These are phyloP conservation scores for Geodia barretti DNA, from an alignment of 37 sponge, comb jelly and placozoan genomes.

Conservation along the genomic window DNA sequence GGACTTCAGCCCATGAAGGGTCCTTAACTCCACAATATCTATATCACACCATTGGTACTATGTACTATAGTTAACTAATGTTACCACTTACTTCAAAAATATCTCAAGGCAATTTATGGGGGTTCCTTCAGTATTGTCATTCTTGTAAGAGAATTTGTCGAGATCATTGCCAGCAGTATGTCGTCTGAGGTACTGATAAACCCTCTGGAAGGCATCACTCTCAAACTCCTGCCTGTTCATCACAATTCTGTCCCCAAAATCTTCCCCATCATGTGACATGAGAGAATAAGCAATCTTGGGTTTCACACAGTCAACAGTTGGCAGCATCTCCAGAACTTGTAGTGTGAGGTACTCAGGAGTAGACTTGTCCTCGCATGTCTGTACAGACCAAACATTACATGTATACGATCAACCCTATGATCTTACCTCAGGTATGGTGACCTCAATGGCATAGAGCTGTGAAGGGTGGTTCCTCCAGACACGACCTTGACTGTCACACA, in stretches of 20 bases:
- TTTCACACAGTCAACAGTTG: conserved; percentile 35
- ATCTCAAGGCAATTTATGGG: conserved; percentile 32
- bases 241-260: neutral
- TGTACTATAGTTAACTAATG: neutral
- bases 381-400: neutral
- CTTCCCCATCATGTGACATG: neutral
- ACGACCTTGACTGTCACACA: conserved; percentile 53
- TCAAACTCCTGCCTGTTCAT: conserved; percentile 54
- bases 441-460: conserved; percentile 66
- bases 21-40: conserved; percentile 56
- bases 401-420: neutral
- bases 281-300: neutral
- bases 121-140: conserved; percentile 12
- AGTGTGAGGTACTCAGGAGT: conserved; percentile 10
- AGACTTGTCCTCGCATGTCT: neutral
- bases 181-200: conserved; percentile 67
- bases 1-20: conserved; percentile 88
- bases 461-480: conserved; percentile 56
- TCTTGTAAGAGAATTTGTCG: conserved; percentile 36
- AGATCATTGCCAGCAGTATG: conserved; percentile 2
- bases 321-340: conserved; percentile 35
- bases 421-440: conserved; percentile 34
- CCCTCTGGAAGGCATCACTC: conserved; percentile 56
- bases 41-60: neutral
- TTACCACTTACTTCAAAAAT: conserved; percentile 38